Evolutionary conservation across 2,113 vertebrate genomes (phyloP).

Genomic region (Chaetops frenatus): DNA sequence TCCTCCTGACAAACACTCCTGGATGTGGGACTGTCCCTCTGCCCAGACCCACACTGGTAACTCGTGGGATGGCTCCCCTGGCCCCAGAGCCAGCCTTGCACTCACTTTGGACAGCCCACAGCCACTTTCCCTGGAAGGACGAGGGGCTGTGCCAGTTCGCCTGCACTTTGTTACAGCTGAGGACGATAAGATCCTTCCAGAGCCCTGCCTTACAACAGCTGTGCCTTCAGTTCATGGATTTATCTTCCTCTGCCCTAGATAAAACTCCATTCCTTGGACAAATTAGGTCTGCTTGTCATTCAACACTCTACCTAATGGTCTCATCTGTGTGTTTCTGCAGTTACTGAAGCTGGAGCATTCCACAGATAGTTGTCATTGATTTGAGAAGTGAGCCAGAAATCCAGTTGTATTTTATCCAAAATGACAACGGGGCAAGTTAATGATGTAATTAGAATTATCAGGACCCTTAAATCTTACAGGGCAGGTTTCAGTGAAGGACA

Average conservation of each 20-base stretch:
- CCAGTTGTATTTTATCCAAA: conserved; percentile 26
- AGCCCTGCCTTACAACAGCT: neutral
- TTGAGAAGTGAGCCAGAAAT: conserved; percentile 42
- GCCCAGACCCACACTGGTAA: neutral
- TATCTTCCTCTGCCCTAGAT: conserved; percentile 50
- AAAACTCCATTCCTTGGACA: conserved; percentile 60
- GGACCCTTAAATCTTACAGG: conserved; percentile 43
- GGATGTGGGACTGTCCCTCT: neutral
- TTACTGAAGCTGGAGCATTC: conserved; percentile 13
- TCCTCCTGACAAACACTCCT: neutral
- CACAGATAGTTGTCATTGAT: conserved; percentile 38
- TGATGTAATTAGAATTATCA: conserved; percentile 61
- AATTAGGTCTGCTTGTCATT: conserved; percentile 58
- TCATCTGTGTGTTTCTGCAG: conserved; percentile 24
- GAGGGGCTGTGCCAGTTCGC: neutral
- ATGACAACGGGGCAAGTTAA: conserved; percentile 52
- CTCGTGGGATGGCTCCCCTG: neutral
- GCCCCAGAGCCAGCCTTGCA: neutral
- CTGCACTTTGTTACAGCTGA: conserved; percentile 27
- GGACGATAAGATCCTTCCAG: conserved; percentile 20
- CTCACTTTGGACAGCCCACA: neutral
- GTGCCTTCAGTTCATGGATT: neutral
- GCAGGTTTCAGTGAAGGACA: conserved; percentile 46
- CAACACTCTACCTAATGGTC: conserved; percentile 53
- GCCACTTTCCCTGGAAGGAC: neutral